Conservation (phyloP, 2,888 invertebrate species). For the Rhamnusium bicolor region DNA sequence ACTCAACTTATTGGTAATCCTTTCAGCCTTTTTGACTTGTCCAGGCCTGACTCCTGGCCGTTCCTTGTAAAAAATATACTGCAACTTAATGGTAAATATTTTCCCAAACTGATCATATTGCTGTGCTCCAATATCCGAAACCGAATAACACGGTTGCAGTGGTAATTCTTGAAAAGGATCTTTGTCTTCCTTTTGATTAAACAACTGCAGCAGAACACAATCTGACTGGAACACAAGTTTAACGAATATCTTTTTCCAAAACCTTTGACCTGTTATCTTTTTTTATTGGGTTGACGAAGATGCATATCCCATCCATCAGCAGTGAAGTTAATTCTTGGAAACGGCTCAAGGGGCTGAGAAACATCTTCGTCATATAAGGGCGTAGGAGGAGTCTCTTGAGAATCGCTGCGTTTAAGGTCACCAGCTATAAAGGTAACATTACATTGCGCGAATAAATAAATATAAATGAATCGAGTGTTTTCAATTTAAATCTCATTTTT, state of each 20-base stretch:
- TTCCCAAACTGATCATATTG: conserved; percentile 99
- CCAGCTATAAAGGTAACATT: conserved; percentile 49
- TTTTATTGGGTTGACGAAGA: conserved; percentile 94
- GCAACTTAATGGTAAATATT: conserved; percentile 97
- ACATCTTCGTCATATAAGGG: conserved; percentile 95
- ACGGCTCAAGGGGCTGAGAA: conserved; percentile 92
- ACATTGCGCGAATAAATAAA: neutral
- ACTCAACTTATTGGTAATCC: conserved; percentile 91
- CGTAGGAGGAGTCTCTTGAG: conserved; percentile 90
- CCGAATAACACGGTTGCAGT: conserved; percentile 94
- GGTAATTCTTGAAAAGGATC: conserved; percentile 97
- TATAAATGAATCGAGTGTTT: neutral
- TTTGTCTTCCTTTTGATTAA: conserved; percentile 79
- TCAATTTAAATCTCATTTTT: neutral
- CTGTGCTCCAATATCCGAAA: conserved; percentile 95
- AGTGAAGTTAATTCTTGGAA: conserved; percentile 83
- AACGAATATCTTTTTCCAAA: conserved; percentile 98
- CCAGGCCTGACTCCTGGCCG: conserved; percentile 96
- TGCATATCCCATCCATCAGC: conserved; percentile 98
- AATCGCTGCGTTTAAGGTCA: conserved; percentile 73
- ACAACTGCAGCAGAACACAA: conserved; percentile 89
- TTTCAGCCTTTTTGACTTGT: conserved; percentile 93
- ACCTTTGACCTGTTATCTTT: conserved; percentile 94
- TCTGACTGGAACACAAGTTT: conserved; percentile 84
- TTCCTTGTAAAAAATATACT: conserved; percentile 98